Percentiles rank a stretch among this genome's conserved stretches.
Evolutionary conservation across 2,113 vertebrate species (phyloP).

Genomic region (Urocynchramus pylzowi): DNA sequence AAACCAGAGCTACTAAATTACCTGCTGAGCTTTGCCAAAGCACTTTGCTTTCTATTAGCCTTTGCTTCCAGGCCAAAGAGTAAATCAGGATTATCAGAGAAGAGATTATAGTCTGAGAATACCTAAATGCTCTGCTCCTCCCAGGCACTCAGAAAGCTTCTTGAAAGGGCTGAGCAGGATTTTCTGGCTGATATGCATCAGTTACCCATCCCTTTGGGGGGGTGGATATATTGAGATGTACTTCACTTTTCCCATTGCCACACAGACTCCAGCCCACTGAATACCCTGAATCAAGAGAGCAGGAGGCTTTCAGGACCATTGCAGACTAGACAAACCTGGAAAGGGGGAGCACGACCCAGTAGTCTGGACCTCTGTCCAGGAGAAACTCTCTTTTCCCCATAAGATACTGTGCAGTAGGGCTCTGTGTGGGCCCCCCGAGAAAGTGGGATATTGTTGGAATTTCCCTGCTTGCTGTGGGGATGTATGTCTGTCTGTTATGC

Average conservation of each 20-base stretch:
- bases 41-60: conserved; percentile 21
- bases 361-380: not conserved
- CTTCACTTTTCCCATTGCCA: not conserved
- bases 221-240: not conserved
- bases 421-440: not conserved
- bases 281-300: not conserved
- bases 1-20: conserved; percentile 1
- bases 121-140: not conserved
- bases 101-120: conserved; percentile 24
- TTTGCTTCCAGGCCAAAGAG: conserved; percentile 14
- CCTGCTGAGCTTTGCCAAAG: not conserved
- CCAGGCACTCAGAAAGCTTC: not conserved
- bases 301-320: not conserved
- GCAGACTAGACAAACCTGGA: not conserved
- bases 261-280: not conserved
- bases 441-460: not conserved
- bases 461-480: not conserved
- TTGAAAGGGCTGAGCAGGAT: not conserved
- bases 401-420: not conserved
- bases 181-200: conserved; percentile 31
- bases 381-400: not conserved
- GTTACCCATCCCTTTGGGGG: not conserved
- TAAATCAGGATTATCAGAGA: conserved; percentile 31
- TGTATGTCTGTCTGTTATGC: not conserved
- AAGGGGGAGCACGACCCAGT: not conserved